A percentile compares a stretch with the other conserved stretches of the same genome.
Evolutionary conservation across 2,113 vertebrate genomes (phyloP).

Genomic region (Pedionomus torquatus): DNA sequence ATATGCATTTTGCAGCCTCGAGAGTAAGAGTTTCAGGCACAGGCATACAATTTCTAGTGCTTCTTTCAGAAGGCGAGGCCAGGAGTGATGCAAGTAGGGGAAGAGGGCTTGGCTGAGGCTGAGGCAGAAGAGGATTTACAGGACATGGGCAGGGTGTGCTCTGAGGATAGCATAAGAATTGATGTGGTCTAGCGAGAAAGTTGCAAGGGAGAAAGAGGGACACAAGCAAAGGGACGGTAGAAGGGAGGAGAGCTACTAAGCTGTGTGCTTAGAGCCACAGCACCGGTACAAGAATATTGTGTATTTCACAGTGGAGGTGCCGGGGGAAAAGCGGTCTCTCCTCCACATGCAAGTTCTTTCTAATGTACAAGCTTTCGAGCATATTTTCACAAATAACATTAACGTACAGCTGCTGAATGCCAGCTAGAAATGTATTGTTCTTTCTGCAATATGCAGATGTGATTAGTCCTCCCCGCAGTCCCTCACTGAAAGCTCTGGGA

Average conservation of each 20-base stretch:
- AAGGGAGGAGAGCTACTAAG: background rate
- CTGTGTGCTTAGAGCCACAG: background rate
- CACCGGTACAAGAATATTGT: background rate
- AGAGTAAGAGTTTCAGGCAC: background rate
- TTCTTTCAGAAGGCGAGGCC: background rate
- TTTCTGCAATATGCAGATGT: background rate
- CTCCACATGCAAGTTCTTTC: background rate
- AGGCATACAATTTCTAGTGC: background rate
- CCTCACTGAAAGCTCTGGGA: background rate
- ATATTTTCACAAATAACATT: background rate
- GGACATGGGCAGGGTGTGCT: background rate
- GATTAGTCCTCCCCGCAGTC: constrained; percentile 11
- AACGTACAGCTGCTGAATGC: background rate
- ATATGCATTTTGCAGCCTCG: background rate
- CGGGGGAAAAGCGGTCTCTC: background rate
- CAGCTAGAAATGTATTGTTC: background rate
- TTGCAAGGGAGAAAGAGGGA: background rate
- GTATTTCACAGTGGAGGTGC: background rate
- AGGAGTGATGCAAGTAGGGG: background rate
- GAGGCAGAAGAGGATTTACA: background rate
- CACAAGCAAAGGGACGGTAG: background rate
- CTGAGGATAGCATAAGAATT: background rate
- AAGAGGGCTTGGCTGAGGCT: background rate
- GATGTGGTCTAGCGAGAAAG: background rate
- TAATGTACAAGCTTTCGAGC: background rate